Evolutionary conservation across 2,797 vertebrate species (phyloP), one percentile per base, ranked within the genome.

Genomic region (Synanceia verrucosa): DNA sequence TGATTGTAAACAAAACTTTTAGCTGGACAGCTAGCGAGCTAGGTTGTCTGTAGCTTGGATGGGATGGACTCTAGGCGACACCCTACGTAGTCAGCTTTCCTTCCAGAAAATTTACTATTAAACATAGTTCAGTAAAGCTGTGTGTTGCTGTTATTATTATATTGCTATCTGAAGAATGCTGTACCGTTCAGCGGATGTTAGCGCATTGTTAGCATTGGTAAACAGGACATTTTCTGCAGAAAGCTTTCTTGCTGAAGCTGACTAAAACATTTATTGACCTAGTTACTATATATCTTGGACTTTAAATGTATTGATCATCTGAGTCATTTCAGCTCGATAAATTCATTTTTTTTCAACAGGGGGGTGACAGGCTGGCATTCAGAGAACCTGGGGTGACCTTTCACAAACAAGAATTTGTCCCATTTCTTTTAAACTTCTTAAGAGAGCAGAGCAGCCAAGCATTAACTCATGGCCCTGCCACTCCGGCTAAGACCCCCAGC

Each of bases 351-450:
- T 51, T 52, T 34, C 62, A 82, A 19, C 87, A 96, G 96, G 93
- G 91, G 3, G 81, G 61, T 46, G 89, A 92, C 51, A 81, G 79
- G 33, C 58, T 86, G 60, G 56, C 89, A 14, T 66, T 85, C 9
- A 73, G 86, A 47, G 88, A 93, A 24, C 76, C 88, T 4, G 85
- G 86, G 9, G 21, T 88, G 29, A 86, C 87, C 9, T 83, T 95
- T 6, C 92, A 95, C 76, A 96, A 93, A 79, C 96, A 96, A 69
- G 97, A 98, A 76, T 99, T 99, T 89, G 96, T 99, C 68, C 95
- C 97, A 67, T 99, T 97, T 86, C 91, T 99, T 67, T 89, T 99
- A 21, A 99, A 99, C 89, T 99, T 98, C 88, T 91, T 99, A 82
- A 93, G 97, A 73, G 97, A 99, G 68, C 97, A 99, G 90, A 97